phyloP scores from a whole-genome alignment of 1,140 invertebrate genomes.

The Aricia agestis region DNA sequence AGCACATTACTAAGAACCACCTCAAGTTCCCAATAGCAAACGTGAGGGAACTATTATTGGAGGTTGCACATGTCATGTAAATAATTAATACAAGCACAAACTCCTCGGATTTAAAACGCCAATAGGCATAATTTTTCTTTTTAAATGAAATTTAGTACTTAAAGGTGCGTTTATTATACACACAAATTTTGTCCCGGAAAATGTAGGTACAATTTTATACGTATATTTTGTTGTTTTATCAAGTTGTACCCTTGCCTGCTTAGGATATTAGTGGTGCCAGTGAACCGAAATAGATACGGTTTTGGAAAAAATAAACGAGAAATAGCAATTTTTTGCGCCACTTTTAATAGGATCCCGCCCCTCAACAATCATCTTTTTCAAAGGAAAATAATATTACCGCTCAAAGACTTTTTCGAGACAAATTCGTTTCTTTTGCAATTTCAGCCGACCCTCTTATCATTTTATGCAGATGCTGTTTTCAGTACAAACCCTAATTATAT shows the following conservation, averaged over 20 bases:
- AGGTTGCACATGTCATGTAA: no score
- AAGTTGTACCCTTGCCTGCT: not conserved
- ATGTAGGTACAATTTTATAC: no score
- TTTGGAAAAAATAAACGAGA: not conserved
- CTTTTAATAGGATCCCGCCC: not conserved
- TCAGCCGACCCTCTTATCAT: not conserved
- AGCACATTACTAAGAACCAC: no score
- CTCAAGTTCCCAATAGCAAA: no score
- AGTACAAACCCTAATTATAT: not conserved
- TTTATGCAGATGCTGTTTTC: conserved; percentile 1
- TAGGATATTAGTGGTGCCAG: not conserved
- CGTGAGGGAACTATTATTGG: no score
- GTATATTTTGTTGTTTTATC: no score
- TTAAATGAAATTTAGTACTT: no score
- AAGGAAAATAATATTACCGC: not conserved
- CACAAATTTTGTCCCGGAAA: no score
- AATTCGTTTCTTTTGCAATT: conserved; percentile 4
- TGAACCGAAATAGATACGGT: not conserved
- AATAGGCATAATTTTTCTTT: no score
- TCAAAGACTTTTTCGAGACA: conserved; percentile 1
- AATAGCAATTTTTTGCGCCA: not conserved
- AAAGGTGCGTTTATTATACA: no score
- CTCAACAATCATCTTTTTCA: not conserved
- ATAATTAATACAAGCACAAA: no score
- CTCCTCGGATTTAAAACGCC: no score